Evolutionary conservation across 2,888 invertebrate species (phyloP).

Genomic region (Lamellibrachia columna): DNA sequence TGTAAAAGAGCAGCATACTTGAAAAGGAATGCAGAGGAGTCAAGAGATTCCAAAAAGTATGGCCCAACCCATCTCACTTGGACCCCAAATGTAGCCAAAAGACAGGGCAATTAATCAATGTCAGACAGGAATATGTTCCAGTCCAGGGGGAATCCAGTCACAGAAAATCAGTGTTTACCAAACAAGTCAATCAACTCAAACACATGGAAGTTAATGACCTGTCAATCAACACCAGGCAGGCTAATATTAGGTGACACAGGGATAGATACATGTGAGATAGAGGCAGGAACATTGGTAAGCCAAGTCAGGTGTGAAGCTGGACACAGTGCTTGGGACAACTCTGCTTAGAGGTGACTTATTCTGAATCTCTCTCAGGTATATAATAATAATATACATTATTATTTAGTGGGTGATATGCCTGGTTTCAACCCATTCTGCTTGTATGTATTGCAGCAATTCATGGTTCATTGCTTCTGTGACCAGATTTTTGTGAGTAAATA

Average conservation of each 20-base stretch:
- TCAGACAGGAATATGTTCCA: neutral
- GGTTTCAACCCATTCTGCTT: too few species aligned
- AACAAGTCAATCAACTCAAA: slow-evolving; percentile 7
- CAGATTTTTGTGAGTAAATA: too few species aligned
- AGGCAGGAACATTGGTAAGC: neutral
- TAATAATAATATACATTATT: neutral
- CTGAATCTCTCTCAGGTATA: neutral
- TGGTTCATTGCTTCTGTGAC: too few species aligned
- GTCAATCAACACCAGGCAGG: slow-evolving; percentile 16
- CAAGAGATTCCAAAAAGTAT: neutral
- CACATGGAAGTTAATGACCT: slow-evolving; percentile 16
- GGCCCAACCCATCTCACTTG: neutral
- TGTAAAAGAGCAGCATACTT: neutral
- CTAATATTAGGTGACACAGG: neutral
- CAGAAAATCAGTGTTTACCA: slow-evolving; percentile 3
- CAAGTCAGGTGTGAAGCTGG: neutral
- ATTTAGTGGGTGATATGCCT: too few species aligned
- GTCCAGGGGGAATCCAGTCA: neutral
- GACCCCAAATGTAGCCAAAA: neutral
- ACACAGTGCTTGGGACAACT: neutral
- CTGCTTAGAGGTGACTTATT: neutral
- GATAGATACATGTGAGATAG: neutral
- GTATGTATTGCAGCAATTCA: too few species aligned
- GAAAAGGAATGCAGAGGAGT: neutral
- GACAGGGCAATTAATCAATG: neutral